Conservation (phyloP, 1,140 invertebrate species). For the Rhyzopertha dominica region DNA sequence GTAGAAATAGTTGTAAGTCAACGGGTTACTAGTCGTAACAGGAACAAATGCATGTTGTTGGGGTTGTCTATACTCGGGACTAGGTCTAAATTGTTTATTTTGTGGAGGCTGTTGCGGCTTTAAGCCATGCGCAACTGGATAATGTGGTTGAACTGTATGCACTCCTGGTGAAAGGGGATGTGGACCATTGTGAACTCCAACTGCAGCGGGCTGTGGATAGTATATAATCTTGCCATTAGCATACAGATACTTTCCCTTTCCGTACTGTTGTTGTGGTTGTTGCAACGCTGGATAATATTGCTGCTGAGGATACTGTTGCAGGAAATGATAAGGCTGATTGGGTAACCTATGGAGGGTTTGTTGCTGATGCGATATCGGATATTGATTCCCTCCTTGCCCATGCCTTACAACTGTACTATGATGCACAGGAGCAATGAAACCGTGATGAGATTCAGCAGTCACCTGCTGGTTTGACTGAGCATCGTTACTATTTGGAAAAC, state of each 20-base stretch:
- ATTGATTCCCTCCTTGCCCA: conserved; percentile 13
- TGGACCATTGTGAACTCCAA: no score
- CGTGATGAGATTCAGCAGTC: conserved; percentile 12
- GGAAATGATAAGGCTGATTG: not conserved
- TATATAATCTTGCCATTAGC: conserved; percentile 26
- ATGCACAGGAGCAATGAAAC: conserved; percentile 24
- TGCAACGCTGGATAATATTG: no score
- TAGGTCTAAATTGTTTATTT: conserved; percentile 6
- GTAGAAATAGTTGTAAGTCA: no score
- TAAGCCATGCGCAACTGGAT: not conserved
- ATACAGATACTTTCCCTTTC: conserved; percentile 23
- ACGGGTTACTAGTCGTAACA: no score
- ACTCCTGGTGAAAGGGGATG: not conserved
- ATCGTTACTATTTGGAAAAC: not conserved
- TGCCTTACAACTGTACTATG: conserved; percentile 25
- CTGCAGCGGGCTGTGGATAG: conserved; percentile 10
- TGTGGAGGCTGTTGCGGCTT: conserved; percentile 1
- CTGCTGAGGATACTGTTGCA: no score
- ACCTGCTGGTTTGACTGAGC: conserved; percentile 1
- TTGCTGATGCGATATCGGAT: conserved; percentile 13
- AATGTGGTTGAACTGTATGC: not conserved
- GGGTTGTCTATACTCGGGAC: not conserved
- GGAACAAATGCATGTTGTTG: no score
- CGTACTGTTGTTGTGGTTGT: conserved; percentile 21
- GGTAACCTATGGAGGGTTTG: conserved; percentile 9